Conservation (phyloP, 1,140 invertebrate species). For the Galleria mellonella region DNA sequence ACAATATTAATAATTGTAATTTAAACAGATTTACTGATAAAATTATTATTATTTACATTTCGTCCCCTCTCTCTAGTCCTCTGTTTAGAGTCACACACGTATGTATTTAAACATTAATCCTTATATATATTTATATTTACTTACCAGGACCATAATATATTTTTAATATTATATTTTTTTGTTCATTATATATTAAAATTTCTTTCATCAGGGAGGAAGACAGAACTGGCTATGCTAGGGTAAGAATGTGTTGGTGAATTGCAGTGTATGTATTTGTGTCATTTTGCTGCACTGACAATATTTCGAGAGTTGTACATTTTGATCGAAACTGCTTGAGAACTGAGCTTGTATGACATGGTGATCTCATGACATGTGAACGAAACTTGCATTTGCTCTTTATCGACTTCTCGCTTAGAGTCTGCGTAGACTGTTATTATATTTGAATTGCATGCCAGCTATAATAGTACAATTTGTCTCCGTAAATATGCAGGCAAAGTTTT, state of each 20-base stretch:
- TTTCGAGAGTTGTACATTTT: neutral
- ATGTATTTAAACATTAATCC: too few species aligned
- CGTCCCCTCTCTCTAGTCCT: constrained; percentile 6
- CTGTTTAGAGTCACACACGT: constrained; percentile 15
- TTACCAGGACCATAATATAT: constrained; percentile 14
- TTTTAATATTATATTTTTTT: constrained; percentile 26
- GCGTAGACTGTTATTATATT: too few species aligned
- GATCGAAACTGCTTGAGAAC: constrained; percentile 24
- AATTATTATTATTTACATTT: neutral
- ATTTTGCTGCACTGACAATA: constrained; percentile 33
- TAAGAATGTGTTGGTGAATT: constrained; percentile 66
- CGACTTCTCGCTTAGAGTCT: constrained; percentile 27
- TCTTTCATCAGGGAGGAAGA: constrained; percentile 74
- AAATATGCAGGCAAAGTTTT: too few species aligned
- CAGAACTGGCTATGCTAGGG: constrained; percentile 71
- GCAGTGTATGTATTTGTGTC: constrained; percentile 55
- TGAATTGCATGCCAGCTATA: too few species aligned
- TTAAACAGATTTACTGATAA: neutral
- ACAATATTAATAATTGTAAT: too few species aligned
- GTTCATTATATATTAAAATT: constrained; percentile 56
- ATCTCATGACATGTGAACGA: constrained; percentile 4
- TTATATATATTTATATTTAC: constrained; percentile 18
- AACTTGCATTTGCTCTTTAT: constrained; percentile 31
- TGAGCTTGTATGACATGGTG: constrained; percentile 27
- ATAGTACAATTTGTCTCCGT: too few species aligned